These are phyloP conservation scores for Premnoplex brunnescens DNA, from an alignment of 2,797 vertebrate species.

Conservation along the genomic window DNA sequence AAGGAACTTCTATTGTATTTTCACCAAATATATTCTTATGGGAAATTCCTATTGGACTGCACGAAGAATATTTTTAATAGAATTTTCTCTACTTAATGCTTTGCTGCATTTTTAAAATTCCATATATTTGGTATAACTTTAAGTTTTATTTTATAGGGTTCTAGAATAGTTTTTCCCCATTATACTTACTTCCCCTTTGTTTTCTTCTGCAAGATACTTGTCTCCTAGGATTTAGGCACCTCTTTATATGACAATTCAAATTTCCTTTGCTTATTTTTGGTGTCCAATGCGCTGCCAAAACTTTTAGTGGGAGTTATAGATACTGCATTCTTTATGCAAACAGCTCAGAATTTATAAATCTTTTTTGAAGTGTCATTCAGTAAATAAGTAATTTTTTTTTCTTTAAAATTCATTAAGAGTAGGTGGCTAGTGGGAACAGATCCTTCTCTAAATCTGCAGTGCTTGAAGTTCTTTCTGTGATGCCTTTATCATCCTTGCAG, in stretches of 20 bases:
- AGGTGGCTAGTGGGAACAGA: slow-evolving; percentile 18
- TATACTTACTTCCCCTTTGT: background rate
- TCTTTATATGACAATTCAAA: background rate
- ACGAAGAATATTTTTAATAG: background rate
- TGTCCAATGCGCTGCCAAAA: background rate
- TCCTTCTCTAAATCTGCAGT: slow-evolving; percentile 20
- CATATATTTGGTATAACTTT: background rate
- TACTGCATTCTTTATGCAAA: background rate
- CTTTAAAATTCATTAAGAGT: slow-evolving; percentile 26
- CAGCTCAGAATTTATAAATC: background rate
- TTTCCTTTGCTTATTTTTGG: background rate
- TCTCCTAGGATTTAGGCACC: background rate
- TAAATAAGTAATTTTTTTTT: slow-evolving; percentile 1
- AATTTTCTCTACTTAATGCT: background rate
- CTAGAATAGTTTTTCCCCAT: background rate
- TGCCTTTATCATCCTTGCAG: slow-evolving; percentile 53
- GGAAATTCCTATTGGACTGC: background rate
- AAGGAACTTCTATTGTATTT: background rate
- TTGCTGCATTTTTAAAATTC: background rate
- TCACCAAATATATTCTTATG: background rate
- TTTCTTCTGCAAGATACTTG: background rate
- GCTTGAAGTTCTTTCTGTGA: slow-evolving; percentile 31
- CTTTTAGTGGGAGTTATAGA: background rate
- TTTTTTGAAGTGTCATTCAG: background rate
- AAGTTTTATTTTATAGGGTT: background rate